Percentiles rank a stretch among this genome's conserved stretches.
These are phyloP conservation scores for Tipula lateralis DNA, from an alignment of 2,888 invertebrate genomes.

Conservation along the genomic window DNA sequence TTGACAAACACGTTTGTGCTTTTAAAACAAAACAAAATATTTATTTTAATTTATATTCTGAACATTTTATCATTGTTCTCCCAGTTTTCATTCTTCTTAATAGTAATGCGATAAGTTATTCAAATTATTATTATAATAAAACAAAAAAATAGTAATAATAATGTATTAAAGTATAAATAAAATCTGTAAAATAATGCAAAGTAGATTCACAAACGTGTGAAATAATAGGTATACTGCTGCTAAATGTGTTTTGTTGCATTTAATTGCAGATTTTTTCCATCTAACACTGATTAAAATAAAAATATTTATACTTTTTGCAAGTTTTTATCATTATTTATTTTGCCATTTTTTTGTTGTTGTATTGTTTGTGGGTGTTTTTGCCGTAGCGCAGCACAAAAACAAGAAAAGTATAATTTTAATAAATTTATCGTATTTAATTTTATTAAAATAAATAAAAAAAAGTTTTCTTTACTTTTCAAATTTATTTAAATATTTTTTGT, in stretches of 20 bases:
- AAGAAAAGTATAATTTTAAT: neutral
- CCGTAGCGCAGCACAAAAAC: neutral
- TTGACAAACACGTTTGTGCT: neutral
- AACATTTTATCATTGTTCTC: neutral
- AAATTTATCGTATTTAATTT: constrained; percentile 19
- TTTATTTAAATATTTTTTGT: neutral
- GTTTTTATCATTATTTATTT: neutral
- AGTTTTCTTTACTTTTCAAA: constrained; percentile 5
- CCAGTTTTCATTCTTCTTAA: neutral
- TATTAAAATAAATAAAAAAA: neutral
- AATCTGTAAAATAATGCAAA: neutral
- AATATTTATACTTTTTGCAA: neutral
- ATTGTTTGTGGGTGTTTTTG: neutral
- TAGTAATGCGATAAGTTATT: constrained; percentile 9
- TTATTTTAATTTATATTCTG: constrained; percentile 11
- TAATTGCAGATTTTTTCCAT: constrained; percentile 19
- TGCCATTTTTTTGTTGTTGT: neutral
- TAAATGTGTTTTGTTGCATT: constrained; percentile 11
- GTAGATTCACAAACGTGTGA: neutral
- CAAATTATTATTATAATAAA: neutral
- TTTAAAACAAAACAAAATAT: neutral
- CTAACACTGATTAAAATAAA: neutral
- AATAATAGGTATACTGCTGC: neutral
- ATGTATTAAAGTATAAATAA: neutral
- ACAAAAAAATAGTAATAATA: neutral